Base-by-base conservation (phyloP, 2,888 invertebrate genomes). In the Rhyacophila evoluta region DNA sequence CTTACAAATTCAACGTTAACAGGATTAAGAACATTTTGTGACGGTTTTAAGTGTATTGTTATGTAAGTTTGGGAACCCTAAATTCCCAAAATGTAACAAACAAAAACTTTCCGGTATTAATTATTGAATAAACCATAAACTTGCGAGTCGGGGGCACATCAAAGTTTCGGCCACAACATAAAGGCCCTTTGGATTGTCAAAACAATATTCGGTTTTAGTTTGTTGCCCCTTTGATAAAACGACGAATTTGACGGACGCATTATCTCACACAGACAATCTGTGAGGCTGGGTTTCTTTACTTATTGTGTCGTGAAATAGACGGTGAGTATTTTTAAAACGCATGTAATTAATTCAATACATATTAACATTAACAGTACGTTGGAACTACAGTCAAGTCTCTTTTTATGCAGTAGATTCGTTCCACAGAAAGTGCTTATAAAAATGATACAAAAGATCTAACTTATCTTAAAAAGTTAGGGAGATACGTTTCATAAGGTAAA, bases 41-140 rank as follows among this genome's bases (percentile, higher is more conserved):
- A 55, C 19, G 15, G 55, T 55, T 55, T 19, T 25, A 10, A 55
- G 55, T 55, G n/a, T 55, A 19, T 55, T 55, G 19, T 55, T 55
- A 8, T 55, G 19, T 55, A 55, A 55, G 55, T 55, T 55, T 19
- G 6, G 19, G 15, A 19, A 19, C 55, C 25, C 25, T 8, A 55
- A 12, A 55, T 55, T 19, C 19, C 19, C 19, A 10, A 10, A 33
- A 33, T 33, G 29, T 4, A 33, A 33, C 15, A 19, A 55, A 55
- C 55, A 55, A 55, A 55, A 55, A 55, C 55, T 55, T 55, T 55
- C 25, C 55, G 55, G 55, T 55, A 55, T 55, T 55, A 55, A 55
- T 55, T 55, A 55, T 55, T 19, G 55, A 55, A 55, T 55, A 19
- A 55, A 55, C 15, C n/a, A n/a, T 8, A 19, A 55, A 19, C 55